Evolutionary conservation across 1,140 invertebrate genomes (phyloP), one percentile per base, ranked within the genome.

Genomic region (Diprion similis): DNA sequence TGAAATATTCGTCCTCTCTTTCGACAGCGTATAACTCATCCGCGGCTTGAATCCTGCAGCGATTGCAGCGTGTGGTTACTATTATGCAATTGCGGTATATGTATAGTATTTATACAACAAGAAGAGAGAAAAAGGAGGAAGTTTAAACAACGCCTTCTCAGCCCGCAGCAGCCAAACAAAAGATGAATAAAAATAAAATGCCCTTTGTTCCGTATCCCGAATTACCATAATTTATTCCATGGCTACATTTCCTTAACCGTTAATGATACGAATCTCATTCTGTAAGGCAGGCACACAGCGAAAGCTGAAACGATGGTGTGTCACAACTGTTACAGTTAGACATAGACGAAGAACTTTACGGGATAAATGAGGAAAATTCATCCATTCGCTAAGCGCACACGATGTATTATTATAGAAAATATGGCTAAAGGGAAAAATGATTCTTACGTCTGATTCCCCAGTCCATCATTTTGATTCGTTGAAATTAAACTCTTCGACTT

Each of bases 361-460:
- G 24, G 24, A 37, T 37, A 37, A 37, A 37, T 37, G 2, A 37
- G 24, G 24, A 37, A 37, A 37, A 37, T 37, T 37, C 24, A 37
- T 37, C 6, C 24, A 0, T 37, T 37, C 24, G 2, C 24, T 37
- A 6, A 1, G 24, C 24, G 0, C 24, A 6, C 24, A 6, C 6
- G 2, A 37, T 37, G 24, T 6, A 2, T 37, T 6, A 2, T 37
- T 37, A 37, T 37, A 37, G 6, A 37, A 37, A 37, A 37, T 37
- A 37, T 4, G 24, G 6, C 24, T 6, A 37, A 37, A 6, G 3
- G 9, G n/a, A 0, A 15, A 17, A 59, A 77, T 74, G 68, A 73
- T 88, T 92, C 93, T 92, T 92, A 94, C 93, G 92, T 90, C 93
- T 92, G 83, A 94, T 93, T 85, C 93, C 93, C 93, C 93, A 94